Percentiles rank a stretch among this genome's conserved stretches.
Evolutionary conservation across 2,888 invertebrate genomes (phyloP).

Genomic region (Lucinisca nassula): DNA sequence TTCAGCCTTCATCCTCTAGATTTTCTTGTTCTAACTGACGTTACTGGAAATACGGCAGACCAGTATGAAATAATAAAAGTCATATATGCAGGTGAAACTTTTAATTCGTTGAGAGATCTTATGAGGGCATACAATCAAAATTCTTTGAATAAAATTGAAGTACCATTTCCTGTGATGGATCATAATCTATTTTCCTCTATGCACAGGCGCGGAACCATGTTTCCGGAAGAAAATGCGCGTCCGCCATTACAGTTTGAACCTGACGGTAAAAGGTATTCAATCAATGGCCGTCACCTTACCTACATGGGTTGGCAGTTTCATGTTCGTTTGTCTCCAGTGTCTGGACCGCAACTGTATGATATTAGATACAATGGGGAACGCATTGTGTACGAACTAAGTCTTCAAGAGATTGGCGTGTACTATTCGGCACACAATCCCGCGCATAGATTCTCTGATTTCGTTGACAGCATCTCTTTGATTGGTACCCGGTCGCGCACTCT

Average conservation of each 20-base stretch:
- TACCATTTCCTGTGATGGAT: constrained; percentile 43
- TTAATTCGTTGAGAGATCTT: constrained; percentile 68
- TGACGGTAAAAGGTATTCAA: constrained; percentile 81
- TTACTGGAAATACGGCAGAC: constrained; percentile 69
- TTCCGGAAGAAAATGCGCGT: constrained; percentile 65
- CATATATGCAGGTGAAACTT: constrained; percentile 73
- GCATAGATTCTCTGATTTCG: constrained; percentile 71
- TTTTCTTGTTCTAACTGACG: constrained; percentile 78
- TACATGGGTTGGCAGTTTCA: constrained; percentile 84
- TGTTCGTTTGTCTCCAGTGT: constrained; percentile 78
- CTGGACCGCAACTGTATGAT: constrained; percentile 80
- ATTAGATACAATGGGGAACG: constrained; percentile 78
- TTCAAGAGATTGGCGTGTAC: constrained; percentile 82
- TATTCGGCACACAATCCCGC: constrained; percentile 79
- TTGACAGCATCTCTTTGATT: constrained; percentile 77
- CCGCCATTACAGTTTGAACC: constrained; percentile 79
- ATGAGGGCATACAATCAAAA: constrained; percentile 60
- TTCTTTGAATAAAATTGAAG: constrained; percentile 41
- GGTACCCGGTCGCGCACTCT: constrained; percentile 75
- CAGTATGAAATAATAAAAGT: constrained; percentile 72
- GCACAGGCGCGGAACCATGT: constrained; percentile 58
- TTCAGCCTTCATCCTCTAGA: constrained; percentile 77
- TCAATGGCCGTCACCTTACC: constrained; percentile 77
- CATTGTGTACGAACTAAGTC: constrained; percentile 84
- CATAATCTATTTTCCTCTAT: constrained; percentile 53